Conservation (phyloP, 92 coral and sea anemone genomes). For the Diadumene lineata region DNA sequence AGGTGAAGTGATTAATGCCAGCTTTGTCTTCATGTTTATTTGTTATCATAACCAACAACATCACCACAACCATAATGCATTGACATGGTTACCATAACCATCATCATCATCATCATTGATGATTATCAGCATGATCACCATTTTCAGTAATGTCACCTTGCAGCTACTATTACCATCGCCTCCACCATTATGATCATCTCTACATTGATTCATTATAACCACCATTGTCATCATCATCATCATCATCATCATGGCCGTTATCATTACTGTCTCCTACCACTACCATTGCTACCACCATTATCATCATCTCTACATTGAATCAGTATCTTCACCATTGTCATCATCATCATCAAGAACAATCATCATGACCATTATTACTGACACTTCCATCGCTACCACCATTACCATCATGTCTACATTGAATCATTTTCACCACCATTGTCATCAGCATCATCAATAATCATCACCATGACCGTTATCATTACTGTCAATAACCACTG, state of each 20-base stretch:
- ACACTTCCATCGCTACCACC: not conserved
- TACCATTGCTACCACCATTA: too few species aligned
- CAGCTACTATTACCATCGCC: not conserved
- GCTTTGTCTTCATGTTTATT: not conserved
- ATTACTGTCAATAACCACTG: not conserved
- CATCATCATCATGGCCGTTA: not conserved
- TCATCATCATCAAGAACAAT: too few species aligned
- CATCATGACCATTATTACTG: too few species aligned
- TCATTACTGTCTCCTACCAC: not conserved
- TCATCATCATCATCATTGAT: not conserved
- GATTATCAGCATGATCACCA: not conserved
- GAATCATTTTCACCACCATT: not conserved
- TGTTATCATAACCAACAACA: not conserved
- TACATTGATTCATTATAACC: too few species aligned
- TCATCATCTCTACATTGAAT: too few species aligned
- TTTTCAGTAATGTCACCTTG: not conserved
- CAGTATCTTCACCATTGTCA: too few species aligned
- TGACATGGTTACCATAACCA: too few species aligned
- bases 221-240: not conserved
- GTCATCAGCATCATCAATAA: not conserved
- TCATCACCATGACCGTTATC: not conserved
- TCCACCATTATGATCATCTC: not conserved
- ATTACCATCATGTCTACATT: too few species aligned
- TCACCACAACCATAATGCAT: not conserved
- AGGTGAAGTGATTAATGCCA: constrained; percentile 42